Percentiles rank a stretch among this genome's conserved stretches.
phyloP scores from a whole-genome alignment of 2,113 vertebrate species.

The Microtus richardsoni region DNA sequence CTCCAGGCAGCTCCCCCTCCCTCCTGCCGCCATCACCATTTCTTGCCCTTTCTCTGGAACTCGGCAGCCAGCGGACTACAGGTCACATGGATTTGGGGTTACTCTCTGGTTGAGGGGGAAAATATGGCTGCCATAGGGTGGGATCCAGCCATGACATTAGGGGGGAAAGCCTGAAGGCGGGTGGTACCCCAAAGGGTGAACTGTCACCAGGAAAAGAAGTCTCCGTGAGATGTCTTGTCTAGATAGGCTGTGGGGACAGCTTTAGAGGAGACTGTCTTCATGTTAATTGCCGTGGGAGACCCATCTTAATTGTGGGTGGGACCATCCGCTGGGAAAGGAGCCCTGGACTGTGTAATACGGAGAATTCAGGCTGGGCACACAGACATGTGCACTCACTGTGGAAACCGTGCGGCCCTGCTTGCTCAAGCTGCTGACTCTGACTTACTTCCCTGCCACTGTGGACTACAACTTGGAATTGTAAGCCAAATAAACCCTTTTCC shows the following conservation, averaged over 20 bases:
- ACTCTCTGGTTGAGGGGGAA: neutral
- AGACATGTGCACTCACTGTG: neutral
- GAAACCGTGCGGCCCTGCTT: too few species aligned
- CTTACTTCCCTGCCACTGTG: neutral
- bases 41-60: neutral
- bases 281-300: neutral
- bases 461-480: neutral
- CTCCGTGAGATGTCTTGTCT: neutral
- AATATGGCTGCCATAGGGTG: neutral
- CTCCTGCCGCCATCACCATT: fast-evolving
- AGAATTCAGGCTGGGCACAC: too few species aligned
- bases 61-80: neutral
- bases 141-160: neutral
- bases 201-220: neutral
- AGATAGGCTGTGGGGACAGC: neutral
- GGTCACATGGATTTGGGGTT: neutral
- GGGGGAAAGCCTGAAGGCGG: neutral
- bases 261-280: neutral
- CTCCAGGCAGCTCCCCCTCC: fast-evolving
- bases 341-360: neutral
- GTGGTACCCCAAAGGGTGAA: neutral
- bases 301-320: neutral
- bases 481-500: neutral
- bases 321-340: neutral
- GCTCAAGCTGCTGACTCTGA: neutral